phyloP scores from a whole-genome alignment of 2,888 invertebrate species.

The Onchidella celtica region DNA sequence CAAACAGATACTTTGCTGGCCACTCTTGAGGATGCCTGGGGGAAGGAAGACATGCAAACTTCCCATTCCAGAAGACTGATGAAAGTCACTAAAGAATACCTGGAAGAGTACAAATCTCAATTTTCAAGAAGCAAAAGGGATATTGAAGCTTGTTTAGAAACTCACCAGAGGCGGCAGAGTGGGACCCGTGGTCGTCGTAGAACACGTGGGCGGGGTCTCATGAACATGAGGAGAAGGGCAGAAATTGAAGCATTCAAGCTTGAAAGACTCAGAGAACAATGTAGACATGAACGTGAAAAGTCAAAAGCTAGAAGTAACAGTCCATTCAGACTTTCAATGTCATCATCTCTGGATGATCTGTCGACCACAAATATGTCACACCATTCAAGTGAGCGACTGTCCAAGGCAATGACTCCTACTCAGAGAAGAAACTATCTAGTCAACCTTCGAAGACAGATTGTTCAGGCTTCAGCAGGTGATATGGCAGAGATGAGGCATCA shows the following conservation, averaged over 20 bases:
- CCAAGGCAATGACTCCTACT: constrained; percentile 69
- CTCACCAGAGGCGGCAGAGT: constrained; percentile 62
- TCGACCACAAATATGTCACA: constrained; percentile 54
- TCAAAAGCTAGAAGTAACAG: constrained; percentile 22
- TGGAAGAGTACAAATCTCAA: constrained; percentile 68
- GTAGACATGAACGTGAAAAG: constrained; percentile 60
- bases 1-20: constrained; percentile 79
- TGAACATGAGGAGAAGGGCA: constrained; percentile 65
- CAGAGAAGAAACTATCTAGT: constrained; percentile 71
- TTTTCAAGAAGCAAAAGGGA: constrained; percentile 73
- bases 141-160: constrained; percentile 69
- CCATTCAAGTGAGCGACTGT: constrained; percentile 38
- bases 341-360: not conserved
- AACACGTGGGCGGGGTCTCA: constrained; percentile 63
- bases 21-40: constrained; percentile 72
- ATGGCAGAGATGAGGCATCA: constrained; percentile 45
- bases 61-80: constrained; percentile 40
- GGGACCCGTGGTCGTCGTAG: constrained; percentile 63
- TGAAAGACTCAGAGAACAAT: constrained; percentile 72
- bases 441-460: constrained; percentile 67
- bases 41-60: constrained; percentile 52
- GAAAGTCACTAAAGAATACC: constrained; percentile 66
- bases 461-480: constrained; percentile 64
- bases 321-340: constrained; percentile 45
- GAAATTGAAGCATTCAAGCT: constrained; percentile 76